Percentiles rank a stretch among this genome's conserved stretches.
These are phyloP conservation scores for Globodera rostochiensis DNA, from an alignment of 1,140 invertebrate species.

Conservation along the genomic window DNA sequence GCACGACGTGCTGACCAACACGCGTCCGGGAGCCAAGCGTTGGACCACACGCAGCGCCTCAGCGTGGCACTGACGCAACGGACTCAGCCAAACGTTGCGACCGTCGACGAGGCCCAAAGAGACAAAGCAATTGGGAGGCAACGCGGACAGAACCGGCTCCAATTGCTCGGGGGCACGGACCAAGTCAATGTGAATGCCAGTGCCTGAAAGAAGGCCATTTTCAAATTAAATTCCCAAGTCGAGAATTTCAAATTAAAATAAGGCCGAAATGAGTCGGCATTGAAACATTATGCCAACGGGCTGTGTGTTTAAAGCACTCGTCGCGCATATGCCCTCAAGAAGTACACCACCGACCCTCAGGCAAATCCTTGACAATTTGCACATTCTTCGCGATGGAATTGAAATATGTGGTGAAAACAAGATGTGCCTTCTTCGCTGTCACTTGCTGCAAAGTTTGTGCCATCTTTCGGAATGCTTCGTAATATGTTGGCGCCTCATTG, in stretches of 20 bases:
- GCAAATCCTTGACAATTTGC: slow-evolving; percentile 18
- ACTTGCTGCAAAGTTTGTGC: slow-evolving; percentile 14
- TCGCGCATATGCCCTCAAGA: background rate
- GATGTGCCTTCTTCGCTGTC: slow-evolving; percentile 17
- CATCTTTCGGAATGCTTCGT: slow-evolving; percentile 9
- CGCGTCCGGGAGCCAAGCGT: slow-evolving; percentile 2
- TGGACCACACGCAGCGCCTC: background rate
- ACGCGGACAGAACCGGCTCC: background rate
- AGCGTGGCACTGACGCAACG: slow-evolving; percentile 7
- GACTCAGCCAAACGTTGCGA: slow-evolving; percentile 28
- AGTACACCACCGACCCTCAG: background rate
- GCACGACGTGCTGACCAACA: slow-evolving; percentile 26
- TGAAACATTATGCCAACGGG: no score
- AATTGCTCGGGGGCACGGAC: slow-evolving; percentile 29
- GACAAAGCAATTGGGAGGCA: slow-evolving; percentile 9
- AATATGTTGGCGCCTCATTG: slow-evolving; percentile 8
- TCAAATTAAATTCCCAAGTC: background rate
- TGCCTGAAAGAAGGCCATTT: background rate
- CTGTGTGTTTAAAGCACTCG: no score
- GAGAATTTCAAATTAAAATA: no score
- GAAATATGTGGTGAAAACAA: slow-evolving; percentile 29
- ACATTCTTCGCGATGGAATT: slow-evolving; percentile 20
- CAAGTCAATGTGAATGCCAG: slow-evolving; percentile 31
- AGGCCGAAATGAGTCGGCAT: no score
- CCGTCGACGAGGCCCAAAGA: slow-evolving; percentile 22